Evolutionary conservation across 2,888 invertebrate genomes (phyloP).

Genomic region (Drosophila antonietae): DNA sequence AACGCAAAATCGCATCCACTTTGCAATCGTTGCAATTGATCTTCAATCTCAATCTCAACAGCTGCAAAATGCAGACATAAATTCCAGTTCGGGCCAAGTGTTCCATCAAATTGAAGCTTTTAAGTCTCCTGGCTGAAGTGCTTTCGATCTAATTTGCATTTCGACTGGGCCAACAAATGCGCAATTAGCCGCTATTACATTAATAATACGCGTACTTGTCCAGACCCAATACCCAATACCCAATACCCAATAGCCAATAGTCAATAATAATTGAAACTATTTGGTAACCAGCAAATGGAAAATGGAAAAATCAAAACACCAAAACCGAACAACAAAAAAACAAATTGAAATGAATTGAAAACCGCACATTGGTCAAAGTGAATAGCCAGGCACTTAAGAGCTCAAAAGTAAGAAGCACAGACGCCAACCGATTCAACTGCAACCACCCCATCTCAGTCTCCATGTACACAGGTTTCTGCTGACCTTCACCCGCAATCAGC

Average conservation of each 20-base stretch:
- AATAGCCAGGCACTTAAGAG: conserved; percentile 76
- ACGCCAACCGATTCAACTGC: not conserved
- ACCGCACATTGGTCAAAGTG: conserved; percentile 74
- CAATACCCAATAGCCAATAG: conserved; percentile 31
- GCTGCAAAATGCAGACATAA: conserved; percentile 64
- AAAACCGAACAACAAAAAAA: conserved; percentile 35
- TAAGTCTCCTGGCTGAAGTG: conserved; percentile 71
- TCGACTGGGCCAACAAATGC: conserved; percentile 60
- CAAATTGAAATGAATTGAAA: conserved; percentile 63
- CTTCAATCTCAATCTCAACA: conserved; percentile 45
- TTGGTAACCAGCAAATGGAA: conserved; percentile 27
- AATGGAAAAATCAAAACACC: conserved; percentile 34
- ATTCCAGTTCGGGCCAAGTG: conserved; percentile 61
- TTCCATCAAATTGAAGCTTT: conserved; percentile 78
- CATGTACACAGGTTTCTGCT: not conserved
- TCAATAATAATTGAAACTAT: conserved; percentile 47
- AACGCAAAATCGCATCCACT: conserved; percentile 42
- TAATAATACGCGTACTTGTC: conserved; percentile 76
- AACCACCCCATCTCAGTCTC: not conserved
- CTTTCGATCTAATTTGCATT: conserved; percentile 70
- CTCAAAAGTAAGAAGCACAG: conserved; percentile 51
- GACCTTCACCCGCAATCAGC: conserved; percentile 37
- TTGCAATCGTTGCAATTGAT: conserved; percentile 56
- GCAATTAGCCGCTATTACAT: conserved; percentile 78
- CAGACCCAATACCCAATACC: conserved; percentile 21